These are phyloP conservation scores for Loris lydekkerianus DNA, from an alignment of 2,797 vertebrate species.

Conservation along the genomic window DNA sequence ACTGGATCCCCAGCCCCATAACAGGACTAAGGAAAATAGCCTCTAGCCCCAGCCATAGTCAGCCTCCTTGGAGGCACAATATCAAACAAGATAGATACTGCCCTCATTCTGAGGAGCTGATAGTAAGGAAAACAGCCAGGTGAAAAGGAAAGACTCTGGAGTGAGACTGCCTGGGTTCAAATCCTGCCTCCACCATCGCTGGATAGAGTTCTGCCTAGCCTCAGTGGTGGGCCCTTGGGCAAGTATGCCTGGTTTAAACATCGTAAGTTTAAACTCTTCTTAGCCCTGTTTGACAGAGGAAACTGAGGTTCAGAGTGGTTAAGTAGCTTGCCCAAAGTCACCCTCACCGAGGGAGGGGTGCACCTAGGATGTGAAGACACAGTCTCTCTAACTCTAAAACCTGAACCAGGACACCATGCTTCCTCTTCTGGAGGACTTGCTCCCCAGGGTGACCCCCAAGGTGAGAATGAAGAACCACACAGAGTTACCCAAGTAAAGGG, in stretches of 20 bases:
- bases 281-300: not conserved
- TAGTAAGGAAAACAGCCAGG: not conserved
- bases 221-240: not conserved
- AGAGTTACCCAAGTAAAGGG: not conserved
- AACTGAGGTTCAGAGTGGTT: slow-evolving; percentile 25
- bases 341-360: not conserved
- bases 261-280: not conserved
- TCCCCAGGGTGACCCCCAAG: not conserved
- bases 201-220: not conserved
- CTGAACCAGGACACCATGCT: not conserved
- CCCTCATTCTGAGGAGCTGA: not conserved
- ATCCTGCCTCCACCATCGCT: not conserved
- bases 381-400: not conserved
- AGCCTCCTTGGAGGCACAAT: not conserved
- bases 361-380: not conserved
- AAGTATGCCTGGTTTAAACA: not conserved
- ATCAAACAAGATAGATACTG: not conserved
- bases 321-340: not conserved
- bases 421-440: not conserved
- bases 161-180: not conserved
- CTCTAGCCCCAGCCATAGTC: not conserved
- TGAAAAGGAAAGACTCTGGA: not conserved
- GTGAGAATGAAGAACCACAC: not conserved
- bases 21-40: not conserved
- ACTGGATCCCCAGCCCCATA: not conserved